Percentiles rank a stretch among this genome's conserved stretches.
Conservation (phyloP, 2,888 invertebrate genomes). For the Iphiclides podalirius region DNA sequence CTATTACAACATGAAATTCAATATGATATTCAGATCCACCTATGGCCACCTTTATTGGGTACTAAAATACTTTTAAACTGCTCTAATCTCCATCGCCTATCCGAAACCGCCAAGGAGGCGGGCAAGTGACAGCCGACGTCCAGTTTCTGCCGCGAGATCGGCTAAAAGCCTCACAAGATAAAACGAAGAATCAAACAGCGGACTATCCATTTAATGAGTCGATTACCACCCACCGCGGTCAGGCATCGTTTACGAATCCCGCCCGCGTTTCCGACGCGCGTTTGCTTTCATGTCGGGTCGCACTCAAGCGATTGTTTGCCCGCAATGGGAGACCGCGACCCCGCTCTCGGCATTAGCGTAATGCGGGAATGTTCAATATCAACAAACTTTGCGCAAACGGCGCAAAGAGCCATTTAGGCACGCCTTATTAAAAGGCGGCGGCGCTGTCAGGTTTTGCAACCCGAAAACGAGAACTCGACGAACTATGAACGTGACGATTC, state of each 20-base stretch:
- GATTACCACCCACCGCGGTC: conserved; percentile 61
- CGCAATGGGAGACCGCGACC: not conserved
- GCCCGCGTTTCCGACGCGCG: conserved; percentile 57
- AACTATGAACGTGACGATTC: not conserved
- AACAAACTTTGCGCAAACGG: not conserved
- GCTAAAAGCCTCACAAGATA: no score
- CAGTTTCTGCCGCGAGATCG: no score
- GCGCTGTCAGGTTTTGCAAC: not conserved
- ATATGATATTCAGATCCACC: no score
- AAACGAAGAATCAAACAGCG: no score
- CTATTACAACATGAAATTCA: no score
- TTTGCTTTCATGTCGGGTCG: conserved; percentile 28
- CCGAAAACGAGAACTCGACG: not conserved
- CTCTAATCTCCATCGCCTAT: no score
- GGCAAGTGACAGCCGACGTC: no score
- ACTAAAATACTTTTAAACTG: no score
- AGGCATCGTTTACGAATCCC: conserved; percentile 59
- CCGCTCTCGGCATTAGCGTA: conserved; percentile 13
- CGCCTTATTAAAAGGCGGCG: not conserved
- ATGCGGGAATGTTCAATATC: conserved; percentile 4
- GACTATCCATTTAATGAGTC: conserved; percentile 41
- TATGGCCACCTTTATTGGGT: no score
- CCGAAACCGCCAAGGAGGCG: no score
- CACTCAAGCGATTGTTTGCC: conserved; percentile 24
- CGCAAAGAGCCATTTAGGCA: not conserved